These are phyloP conservation scores for Stichopus chloronotus DNA, from an alignment of 35 echinoderm and acorn worm genomes.

Conservation along the genomic window DNA sequence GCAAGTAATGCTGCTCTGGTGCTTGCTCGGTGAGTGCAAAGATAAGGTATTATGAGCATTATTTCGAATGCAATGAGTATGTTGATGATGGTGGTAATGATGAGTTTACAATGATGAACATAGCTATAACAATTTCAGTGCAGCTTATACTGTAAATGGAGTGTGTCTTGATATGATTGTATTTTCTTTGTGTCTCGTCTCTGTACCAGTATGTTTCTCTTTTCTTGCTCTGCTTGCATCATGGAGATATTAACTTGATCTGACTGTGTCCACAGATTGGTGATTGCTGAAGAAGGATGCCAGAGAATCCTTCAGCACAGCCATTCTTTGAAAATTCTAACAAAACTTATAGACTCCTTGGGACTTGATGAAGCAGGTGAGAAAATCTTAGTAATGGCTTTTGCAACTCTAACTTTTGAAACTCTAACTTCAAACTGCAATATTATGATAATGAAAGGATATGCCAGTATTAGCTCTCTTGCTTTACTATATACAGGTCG, in stretches of 20 bases:
- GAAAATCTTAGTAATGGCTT: background rate
- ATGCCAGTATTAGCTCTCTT: background rate
- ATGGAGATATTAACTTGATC: too few relatives aligned
- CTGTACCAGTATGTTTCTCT: too few relatives aligned
- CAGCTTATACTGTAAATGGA: too few relatives aligned
- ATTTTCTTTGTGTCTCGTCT: too few relatives aligned
- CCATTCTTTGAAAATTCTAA: slow-evolving; percentile 76
- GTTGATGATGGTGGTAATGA: too few relatives aligned
- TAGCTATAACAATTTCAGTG: too few relatives aligned
- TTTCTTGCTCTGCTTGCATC: too few relatives aligned
- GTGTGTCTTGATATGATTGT: too few relatives aligned
- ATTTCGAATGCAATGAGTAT: too few relatives aligned
- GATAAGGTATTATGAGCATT: background rate
- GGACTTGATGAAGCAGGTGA: slow-evolving; percentile 96
- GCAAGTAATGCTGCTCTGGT: slow-evolving; percentile 99
- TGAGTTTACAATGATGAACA: too few relatives aligned
- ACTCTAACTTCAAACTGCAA: background rate
- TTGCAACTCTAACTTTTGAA: background rate
- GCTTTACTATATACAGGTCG: slow-evolving; percentile 50
- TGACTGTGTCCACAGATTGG: slow-evolving; percentile 54
- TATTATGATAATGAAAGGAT: background rate
- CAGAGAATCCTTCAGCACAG: slow-evolving; percentile 70
- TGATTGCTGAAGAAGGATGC: slow-evolving; percentile 92
- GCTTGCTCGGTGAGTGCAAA: slow-evolving; percentile 74
- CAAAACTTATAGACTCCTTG: slow-evolving; percentile 84